These are phyloP conservation scores for Chloebia gouldiae DNA, from an alignment of 2,113 vertebrate genomes.

Conservation along the genomic window DNA sequence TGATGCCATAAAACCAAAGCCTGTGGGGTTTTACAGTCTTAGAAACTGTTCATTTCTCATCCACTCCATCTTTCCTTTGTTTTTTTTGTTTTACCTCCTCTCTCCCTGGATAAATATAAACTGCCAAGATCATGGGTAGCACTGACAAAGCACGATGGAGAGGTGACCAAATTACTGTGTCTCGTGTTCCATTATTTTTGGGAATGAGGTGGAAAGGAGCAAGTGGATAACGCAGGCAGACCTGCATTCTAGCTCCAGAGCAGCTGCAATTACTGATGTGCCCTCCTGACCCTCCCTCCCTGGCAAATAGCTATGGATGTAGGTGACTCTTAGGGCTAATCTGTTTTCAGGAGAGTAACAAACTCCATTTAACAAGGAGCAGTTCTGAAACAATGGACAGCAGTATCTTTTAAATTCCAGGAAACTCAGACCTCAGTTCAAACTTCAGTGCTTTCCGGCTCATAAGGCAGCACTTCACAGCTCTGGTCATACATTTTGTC, in stretches of 20 bases:
- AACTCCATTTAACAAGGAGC: background rate
- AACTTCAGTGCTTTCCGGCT: background rate
- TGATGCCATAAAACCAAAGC: constrained; percentile 1
- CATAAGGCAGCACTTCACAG: background rate
- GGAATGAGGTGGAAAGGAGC: background rate
- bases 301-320: background rate
- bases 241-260: background rate
- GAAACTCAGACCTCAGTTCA: background rate
- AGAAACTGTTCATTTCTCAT: constrained; percentile 10
- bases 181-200: background rate
- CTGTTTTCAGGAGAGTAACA: background rate
- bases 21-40: background rate
- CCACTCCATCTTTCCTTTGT: background rate
- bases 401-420: background rate
- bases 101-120: constrained; percentile 1
- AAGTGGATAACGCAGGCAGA: background rate
- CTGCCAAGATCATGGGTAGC: background rate
- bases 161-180: background rate
- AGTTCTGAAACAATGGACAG: background rate
- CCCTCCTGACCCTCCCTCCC: background rate
- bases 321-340: background rate
- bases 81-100: background rate
- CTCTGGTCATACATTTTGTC: background rate
- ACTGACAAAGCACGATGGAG: background rate
- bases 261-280: background rate